Evolutionary conservation across 2,113 vertebrate species (phyloP).

Genomic region (Oreochromis aureus): DNA sequence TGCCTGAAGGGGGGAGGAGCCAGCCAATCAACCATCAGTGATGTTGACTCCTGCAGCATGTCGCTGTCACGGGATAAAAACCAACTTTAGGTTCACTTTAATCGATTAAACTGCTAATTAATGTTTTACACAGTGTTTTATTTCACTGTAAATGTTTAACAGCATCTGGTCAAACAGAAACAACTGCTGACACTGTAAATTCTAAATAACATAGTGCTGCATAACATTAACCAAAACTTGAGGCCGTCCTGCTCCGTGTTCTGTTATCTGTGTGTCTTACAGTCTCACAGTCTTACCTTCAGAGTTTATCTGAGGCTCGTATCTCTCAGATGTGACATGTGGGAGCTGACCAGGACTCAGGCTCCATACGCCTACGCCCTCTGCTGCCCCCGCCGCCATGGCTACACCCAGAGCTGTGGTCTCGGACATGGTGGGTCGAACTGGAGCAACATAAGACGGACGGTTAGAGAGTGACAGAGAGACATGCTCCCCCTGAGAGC

Average conservation of each 20-base stretch:
- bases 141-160: not conserved
- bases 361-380: slow-evolving; percentile 90
- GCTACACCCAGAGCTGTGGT: slow-evolving; percentile 92
- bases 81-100: not conserved
- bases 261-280: not conserved
- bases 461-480: not conserved
- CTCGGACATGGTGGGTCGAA: slow-evolving; percentile 91
- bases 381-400: slow-evolving; percentile 93
- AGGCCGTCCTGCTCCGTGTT: not conserved
- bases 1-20: not conserved
- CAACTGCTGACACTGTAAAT: not conserved
- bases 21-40: not conserved
- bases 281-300: slow-evolving; percentile 73
- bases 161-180: not conserved
- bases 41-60: not conserved
- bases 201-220: not conserved
- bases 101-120: not conserved
- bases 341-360: slow-evolving; percentile 79
- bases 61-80: not conserved
- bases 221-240: not conserved
- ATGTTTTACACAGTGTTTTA: not conserved
- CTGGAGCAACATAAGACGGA: slow-evolving; percentile 44
- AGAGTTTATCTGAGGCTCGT: slow-evolving; percentile 87
- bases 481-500: not conserved
- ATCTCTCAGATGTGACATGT: slow-evolving; percentile 80